These are phyloP conservation scores for Tribolium freemani DNA, from an alignment of 2,888 invertebrate genomes.

Conservation along the genomic window DNA sequence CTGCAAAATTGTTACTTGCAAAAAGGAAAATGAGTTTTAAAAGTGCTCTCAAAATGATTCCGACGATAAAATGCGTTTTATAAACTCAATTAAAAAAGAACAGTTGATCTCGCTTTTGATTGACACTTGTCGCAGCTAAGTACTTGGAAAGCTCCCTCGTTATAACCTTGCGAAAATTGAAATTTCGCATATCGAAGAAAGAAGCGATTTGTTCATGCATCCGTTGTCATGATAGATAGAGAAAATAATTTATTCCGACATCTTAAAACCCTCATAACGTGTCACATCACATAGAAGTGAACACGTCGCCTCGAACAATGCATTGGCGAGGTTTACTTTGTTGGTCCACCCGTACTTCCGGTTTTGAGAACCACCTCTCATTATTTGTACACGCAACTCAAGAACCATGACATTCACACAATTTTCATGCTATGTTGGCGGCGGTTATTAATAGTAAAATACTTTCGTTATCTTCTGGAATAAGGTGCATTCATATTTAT, in stretches of 20 bases:
- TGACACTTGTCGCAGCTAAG: constrained; percentile 11
- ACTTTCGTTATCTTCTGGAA: constrained; percentile 25
- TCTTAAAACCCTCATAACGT: constrained; percentile 14
- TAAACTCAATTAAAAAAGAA: constrained; percentile 4
- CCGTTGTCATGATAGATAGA: neutral
- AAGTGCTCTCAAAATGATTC: too few relatives aligned
- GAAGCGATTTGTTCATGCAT: neutral
- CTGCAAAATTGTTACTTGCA: too few relatives aligned
- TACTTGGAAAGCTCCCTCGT: constrained; percentile 6
- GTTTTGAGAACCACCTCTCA: constrained; percentile 23
- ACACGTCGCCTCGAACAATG: constrained; percentile 23
- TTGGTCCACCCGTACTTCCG: constrained; percentile 32
- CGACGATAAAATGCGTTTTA: neutral
- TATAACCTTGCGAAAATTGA: neutral
- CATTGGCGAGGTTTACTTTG: constrained; percentile 6
- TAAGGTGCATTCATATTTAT: constrained; percentile 21
- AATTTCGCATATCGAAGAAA: neutral
- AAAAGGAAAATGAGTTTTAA: too few relatives aligned
- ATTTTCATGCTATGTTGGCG: constrained; percentile 42
- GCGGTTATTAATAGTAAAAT: constrained; percentile 19
- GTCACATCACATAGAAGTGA: constrained; percentile 13
- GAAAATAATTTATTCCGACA: constrained; percentile 16
- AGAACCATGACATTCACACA: constrained; percentile 51
- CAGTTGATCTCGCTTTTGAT: constrained; percentile 14
- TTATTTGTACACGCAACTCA: constrained; percentile 40